Evolutionary conservation across 2,888 invertebrate genomes (phyloP), one percentile per base, ranked within the genome.

Genomic region (Apotomis betuletana): DNA sequence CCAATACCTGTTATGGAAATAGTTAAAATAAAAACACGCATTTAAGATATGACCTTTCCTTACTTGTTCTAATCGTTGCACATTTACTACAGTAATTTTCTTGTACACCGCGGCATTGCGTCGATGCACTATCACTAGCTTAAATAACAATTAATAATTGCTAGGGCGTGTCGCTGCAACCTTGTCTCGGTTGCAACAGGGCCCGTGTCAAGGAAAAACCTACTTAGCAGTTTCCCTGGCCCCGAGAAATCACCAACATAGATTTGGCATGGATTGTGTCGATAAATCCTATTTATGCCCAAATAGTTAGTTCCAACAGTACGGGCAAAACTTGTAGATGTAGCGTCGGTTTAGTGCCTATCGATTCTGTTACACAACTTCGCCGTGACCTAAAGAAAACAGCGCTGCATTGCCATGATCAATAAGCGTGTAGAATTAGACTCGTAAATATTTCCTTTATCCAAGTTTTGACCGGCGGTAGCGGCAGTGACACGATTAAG

Each of bases 81-180:
- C 60, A 60, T 65, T 63, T 36, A 65, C 55, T 67, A 60, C 61
- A 55, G 61, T 62, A n/a, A 59, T 68, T 67, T 63, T 72, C 68
- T 67, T 62, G 61, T 63, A 52, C 44, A 44, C 61, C 57, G 57
- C 67, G 59, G 58, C 54, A 68, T 68, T 72, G 68, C 72, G 63
- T 65, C 69, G 74, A 74, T 73, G 73, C 73, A 73, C 74, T 84
- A 81, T 90, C 87, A 86, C 82, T 84, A 85, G 85, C 87, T 90
- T 90, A 87, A 91, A 90, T 90, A 90, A 91, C 90, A 92, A 91
- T 92, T 91, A 91, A 91, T 91, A 91, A 91, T 89, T 86, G 90
- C 85, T 86, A 91, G 91, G 92, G 92, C 92, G 90, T 92, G 90
- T 92, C 92, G 86, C 82, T 76, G 83, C 83, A 90, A 91, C 92